A percentile compares a stretch with the other conserved stretches of the same genome.
Conservation (phyloP, 1,140 invertebrate genomes). For the Geopemphigus sp. region DNA sequence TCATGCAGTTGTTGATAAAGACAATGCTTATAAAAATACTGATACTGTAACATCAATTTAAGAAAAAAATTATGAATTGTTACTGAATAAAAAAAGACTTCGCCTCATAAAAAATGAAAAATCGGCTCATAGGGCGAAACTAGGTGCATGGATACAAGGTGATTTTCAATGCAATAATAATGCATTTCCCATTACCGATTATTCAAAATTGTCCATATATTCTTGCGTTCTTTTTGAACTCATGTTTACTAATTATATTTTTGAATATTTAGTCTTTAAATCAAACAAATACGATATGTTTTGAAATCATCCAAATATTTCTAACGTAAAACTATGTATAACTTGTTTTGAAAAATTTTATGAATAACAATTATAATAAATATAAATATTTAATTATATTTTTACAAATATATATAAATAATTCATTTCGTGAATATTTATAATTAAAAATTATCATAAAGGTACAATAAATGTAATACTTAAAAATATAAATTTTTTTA, state of each 20-base stretch:
- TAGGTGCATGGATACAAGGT: background rate
- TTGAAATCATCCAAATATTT: conserved; percentile 47
- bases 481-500: no score
- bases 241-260: conserved; percentile 25
- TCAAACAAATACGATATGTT: conserved; percentile 39
- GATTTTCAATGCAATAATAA: conserved; percentile 13
- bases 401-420: no score
- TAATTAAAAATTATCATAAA: no score
- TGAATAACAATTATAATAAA: no score
- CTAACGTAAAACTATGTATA: conserved; percentile 47
- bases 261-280: conserved; percentile 5
- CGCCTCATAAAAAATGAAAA: background rate
- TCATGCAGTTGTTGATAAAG: background rate
- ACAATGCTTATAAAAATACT: no score
- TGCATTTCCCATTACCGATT: background rate
- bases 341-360: no score
- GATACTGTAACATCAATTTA: no score
- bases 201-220: background rate
- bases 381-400: no score
- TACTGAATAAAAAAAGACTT: background rate
- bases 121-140: background rate
- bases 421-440: no score
- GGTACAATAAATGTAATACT: no score
- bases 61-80: background rate
- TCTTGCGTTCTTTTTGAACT: background rate